Percentiles rank a stretch among this genome's conserved stretches.
Evolutionary conservation across 2,797 vertebrate species (phyloP).

Genomic region (Ispidina picta): DNA sequence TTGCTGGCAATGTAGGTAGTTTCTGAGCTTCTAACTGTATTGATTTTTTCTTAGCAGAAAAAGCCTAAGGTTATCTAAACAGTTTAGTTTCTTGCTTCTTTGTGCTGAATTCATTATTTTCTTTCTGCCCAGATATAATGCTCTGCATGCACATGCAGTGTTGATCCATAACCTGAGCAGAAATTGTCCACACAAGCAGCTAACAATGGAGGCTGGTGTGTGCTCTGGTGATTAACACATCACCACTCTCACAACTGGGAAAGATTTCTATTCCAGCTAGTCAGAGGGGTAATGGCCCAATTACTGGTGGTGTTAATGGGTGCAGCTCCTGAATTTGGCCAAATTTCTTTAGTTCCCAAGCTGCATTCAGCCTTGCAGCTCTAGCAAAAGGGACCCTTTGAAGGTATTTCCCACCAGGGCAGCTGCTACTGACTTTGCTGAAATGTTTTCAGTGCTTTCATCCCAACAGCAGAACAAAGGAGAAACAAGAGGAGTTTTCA

Average conservation of each 20-base stretch:
- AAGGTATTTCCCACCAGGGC: conserved; percentile 42
- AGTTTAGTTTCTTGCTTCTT: conserved; percentile 48
- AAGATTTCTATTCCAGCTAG: not conserved
- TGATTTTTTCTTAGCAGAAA: conserved; percentile 56
- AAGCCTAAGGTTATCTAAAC: conserved; percentile 64
- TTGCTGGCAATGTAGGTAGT: not conserved
- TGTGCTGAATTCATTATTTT: conserved; percentile 52
- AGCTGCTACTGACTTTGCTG: conserved; percentile 27
- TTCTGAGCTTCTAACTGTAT: conserved; percentile 38
- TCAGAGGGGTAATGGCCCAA: not conserved
- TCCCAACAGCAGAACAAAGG: conserved; percentile 28
- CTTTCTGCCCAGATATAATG: conserved; percentile 10
- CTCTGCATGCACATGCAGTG: not conserved
- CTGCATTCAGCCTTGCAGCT: not conserved
- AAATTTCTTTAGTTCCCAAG: not conserved
- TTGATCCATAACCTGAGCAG: not conserved
- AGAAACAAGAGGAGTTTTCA: conserved; percentile 41
- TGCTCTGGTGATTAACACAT: conserved; percentile 15
- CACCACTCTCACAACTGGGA: not conserved
- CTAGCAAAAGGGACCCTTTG: conserved; percentile 26
- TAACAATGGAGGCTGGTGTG: fast-evolving
- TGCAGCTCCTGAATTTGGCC: not conserved
- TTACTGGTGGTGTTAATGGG: not conserved
- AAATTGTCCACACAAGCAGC: not conserved
- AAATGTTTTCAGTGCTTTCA: conserved; percentile 23